Percentiles rank a stretch among this genome's conserved stretches.
These are phyloP conservation scores for Bujurquina vittata DNA, from an alignment of 2,113 vertebrate genomes.

Conservation along the genomic window DNA sequence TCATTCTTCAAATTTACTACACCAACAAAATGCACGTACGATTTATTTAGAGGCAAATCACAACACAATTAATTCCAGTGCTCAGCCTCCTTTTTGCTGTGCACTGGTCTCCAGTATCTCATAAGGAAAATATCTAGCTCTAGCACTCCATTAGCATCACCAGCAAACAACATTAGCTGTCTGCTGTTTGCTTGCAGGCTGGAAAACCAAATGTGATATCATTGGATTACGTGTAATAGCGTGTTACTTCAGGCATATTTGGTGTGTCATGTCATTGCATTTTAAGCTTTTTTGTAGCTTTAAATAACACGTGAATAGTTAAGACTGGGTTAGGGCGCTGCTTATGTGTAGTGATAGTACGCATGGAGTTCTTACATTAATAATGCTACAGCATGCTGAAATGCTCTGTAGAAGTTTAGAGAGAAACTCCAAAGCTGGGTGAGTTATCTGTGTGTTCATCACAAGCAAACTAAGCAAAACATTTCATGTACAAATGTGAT, in stretches of 20 bases:
- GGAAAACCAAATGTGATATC: background rate
- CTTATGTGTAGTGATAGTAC: background rate
- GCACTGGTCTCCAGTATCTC: background rate
- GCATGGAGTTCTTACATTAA: background rate
- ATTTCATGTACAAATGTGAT: background rate
- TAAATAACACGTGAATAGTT: background rate
- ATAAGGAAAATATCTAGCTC: background rate
- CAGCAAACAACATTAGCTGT: background rate
- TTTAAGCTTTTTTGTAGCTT: background rate
- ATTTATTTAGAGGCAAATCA: background rate
- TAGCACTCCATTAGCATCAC: background rate
- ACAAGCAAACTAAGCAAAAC: slow-evolving; percentile 5
- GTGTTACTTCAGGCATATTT: background rate
- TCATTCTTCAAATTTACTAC: background rate
- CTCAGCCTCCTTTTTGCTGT: background rate
- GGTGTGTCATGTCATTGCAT: background rate
- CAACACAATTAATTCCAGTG: background rate
- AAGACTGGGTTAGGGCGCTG: background rate
- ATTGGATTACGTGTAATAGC: background rate
- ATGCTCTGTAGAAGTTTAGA: background rate
- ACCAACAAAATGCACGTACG: background rate
- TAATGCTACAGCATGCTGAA: background rate
- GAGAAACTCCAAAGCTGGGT: background rate
- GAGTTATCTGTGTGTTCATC: fast-evolving
- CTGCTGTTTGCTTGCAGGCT: background rate